Conservation (phyloP, 2,888 invertebrate species). For the Epinotia ramella region DNA sequence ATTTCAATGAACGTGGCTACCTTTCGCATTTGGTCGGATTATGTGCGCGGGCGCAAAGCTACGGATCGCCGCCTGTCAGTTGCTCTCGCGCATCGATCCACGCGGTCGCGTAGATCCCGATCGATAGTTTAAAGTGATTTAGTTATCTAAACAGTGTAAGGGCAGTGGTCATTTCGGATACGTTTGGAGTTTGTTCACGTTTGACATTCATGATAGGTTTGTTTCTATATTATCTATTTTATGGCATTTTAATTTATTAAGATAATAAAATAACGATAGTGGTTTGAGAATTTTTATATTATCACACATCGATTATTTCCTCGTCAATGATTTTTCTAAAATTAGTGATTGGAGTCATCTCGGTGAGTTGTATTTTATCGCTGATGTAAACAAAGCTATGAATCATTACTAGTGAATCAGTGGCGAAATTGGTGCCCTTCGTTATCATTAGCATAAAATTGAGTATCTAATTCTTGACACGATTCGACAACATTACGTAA, state of each 20-base stretch:
- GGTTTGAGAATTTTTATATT: constrained; percentile 62
- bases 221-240: constrained; percentile 56
- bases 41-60: constrained; percentile 76
- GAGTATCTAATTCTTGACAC: constrained; percentile 15
- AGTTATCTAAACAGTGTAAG: constrained; percentile 50
- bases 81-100: constrained; percentile 77
- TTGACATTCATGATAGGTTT: constrained; percentile 50
- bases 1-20: constrained; percentile 42
- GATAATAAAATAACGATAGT: constrained; percentile 77
- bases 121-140: constrained; percentile 68
- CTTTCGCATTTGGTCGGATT: constrained; percentile 62
- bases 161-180: constrained; percentile 50
- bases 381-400: constrained; percentile 32
- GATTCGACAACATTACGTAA: constrained; percentile 32
- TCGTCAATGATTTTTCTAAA: constrained; percentile 20
- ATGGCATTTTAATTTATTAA: constrained; percentile 61
- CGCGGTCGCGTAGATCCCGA: constrained; percentile 58
- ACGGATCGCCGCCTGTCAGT: constrained; percentile 75
- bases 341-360: constrained; percentile 35
- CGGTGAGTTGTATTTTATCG: constrained; percentile 13
- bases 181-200: constrained; percentile 45
- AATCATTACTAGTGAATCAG: constrained; percentile 34
- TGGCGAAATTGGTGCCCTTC: constrained; percentile 26
- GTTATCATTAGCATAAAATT: constrained; percentile 25
- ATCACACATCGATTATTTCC: constrained; percentile 17